Conservation (phyloP, 2,888 invertebrate species). For the Junonia oenone region DNA sequence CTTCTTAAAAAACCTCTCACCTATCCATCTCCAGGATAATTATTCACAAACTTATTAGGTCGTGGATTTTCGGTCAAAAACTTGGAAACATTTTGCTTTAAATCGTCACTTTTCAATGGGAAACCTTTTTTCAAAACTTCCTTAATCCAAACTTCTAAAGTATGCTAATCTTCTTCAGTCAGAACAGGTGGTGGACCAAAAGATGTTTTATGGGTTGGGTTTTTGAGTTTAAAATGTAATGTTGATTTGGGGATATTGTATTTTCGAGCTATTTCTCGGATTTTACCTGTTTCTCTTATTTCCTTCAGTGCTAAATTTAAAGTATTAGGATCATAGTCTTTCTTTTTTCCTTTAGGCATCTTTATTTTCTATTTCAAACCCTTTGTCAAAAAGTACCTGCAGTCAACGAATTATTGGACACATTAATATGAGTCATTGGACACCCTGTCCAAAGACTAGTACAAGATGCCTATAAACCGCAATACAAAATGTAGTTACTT, state of each 20-base stretch:
- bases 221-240: no score
- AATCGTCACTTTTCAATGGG: no score
- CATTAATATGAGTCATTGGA: background rate
- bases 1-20: no score
- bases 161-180: no score
- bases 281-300: background rate
- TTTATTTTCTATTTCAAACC: background rate
- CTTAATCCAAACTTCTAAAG: no score
- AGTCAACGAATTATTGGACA: background rate
- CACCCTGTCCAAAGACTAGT: background rate
- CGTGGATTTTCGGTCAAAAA: no score
- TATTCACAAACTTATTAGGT: no score
- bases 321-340: background rate
- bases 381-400: background rate
- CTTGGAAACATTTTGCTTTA: no score
- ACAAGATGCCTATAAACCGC: background rate
- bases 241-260: constrained; percentile 21
- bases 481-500: background rate
- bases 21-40: no score
- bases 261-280: constrained; percentile 24
- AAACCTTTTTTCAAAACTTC: no score
- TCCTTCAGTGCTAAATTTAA: background rate
- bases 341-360: background rate
- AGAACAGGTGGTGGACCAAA: no score
- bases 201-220: no score